Evolutionary conservation across 30 jellyfish, hydroid and myxozoan genomes (phyloP).

Genomic region (Haliclystus octoradiatus): DNA sequence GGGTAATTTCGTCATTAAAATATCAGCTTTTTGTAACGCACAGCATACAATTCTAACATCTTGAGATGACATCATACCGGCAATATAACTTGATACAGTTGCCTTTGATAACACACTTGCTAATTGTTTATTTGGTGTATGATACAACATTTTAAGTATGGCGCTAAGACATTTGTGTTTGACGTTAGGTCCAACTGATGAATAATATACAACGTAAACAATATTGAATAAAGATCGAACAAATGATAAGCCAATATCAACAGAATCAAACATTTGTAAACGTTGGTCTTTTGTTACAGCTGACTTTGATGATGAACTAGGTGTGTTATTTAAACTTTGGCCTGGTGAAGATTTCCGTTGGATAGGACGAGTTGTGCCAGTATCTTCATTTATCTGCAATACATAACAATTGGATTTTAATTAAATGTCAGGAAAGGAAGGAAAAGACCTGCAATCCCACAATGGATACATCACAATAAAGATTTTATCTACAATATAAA

Average conservation of each 20-base stretch:
- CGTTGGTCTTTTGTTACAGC: conserved; percentile 50
- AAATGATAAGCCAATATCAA: conserved; percentile 30
- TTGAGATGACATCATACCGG: conserved; percentile 90
- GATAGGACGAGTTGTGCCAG: conserved; percentile 87
- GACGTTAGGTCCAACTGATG: conserved; percentile 96
- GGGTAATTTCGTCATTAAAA: conserved; percentile 74
- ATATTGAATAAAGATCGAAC: conserved; percentile 56
- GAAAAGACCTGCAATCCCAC: too few relatives aligned
- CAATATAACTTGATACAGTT: conserved; percentile 86
- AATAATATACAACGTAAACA: conserved; percentile 80
- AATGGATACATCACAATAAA: too few relatives aligned
- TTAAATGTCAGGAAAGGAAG: too few relatives aligned
- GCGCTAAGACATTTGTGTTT: conserved; percentile 78
- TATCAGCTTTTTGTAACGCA: conserved; percentile 86
- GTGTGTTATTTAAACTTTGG: conserved; percentile 23
- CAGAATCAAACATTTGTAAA: conserved; percentile 27
- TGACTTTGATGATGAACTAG: conserved; percentile 15
- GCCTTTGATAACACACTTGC: conserved; percentile 35
- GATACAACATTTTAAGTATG: conserved; percentile 76
- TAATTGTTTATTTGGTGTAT: conserved; percentile 40
- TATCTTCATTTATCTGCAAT: conserved; percentile 88
- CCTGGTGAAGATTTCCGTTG: conserved; percentile 69
- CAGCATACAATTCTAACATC: conserved; percentile 73
- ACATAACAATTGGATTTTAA: too few relatives aligned
- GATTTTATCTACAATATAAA: too few relatives aligned